phyloP scores from a whole-genome alignment of 2,113 vertebrate genomes.

The Aleadryas rufinucha region DNA sequence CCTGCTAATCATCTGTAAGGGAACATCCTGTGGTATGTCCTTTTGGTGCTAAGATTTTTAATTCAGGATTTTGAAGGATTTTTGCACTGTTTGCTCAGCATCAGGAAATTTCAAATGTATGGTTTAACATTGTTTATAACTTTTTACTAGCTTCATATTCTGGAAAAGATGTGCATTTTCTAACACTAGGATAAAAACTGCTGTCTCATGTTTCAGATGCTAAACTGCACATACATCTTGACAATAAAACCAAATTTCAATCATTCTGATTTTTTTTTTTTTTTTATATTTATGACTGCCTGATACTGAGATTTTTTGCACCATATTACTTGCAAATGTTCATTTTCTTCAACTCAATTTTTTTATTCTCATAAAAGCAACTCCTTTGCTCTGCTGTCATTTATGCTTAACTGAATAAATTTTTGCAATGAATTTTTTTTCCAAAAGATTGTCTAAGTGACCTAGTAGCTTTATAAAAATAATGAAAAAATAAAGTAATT shows the following conservation, averaged over 20 bases:
- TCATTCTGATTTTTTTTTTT: neutral
- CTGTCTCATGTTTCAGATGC: neutral
- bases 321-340: neutral
- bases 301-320: neutral
- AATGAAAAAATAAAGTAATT: neutral
- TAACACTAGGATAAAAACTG: neutral
- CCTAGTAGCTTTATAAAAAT: neutral
- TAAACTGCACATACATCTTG: neutral
- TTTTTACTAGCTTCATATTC: neutral
- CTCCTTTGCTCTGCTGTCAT: neutral
- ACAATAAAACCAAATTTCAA: neutral
- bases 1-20: neutral
- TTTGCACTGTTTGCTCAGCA: neutral
- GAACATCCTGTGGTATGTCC: neutral
- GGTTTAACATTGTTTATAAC: neutral
- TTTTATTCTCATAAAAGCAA: neutral
- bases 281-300: neutral
- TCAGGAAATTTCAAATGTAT: neutral
- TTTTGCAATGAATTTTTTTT: neutral
- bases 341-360: rapidly evolving
- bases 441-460: neutral
- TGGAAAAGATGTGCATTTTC: neutral
- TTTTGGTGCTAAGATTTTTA: neutral
- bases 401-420: neutral
- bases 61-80: neutral